phyloP scores from a whole-genome alignment of 2,797 vertebrate species.

The Coregonus ussuriensis region DNA sequence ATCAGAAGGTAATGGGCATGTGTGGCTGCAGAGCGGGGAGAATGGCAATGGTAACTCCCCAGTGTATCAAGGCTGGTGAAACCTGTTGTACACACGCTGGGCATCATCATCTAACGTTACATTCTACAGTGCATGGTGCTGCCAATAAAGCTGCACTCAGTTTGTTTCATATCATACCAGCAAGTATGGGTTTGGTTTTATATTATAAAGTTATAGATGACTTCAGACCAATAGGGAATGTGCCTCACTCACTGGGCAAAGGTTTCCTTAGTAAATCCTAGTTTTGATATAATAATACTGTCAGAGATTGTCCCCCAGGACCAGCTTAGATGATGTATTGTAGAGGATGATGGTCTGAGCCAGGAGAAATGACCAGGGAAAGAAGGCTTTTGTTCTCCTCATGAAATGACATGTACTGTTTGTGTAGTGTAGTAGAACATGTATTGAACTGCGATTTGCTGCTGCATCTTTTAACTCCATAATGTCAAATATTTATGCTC shows the following conservation, averaged over 20 bases:
- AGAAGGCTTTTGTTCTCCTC: background rate
- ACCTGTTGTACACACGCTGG: background rate
- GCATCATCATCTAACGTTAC: background rate
- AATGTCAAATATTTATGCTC: conserved; percentile 24
- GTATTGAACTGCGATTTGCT: background rate
- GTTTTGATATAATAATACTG: background rate
- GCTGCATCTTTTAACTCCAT: background rate
- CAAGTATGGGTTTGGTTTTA: background rate
- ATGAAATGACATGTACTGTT: background rate
- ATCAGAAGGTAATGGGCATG: conserved; percentile 86
- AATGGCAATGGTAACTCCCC: conserved; percentile 67
- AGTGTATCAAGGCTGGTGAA: conserved; percentile 79
- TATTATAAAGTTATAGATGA: background rate
- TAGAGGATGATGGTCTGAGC: background rate
- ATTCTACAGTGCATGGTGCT: background rate
- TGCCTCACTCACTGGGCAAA: background rate
- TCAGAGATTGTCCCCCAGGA: background rate
- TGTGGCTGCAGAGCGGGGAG: conserved; percentile 27
- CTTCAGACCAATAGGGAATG: background rate
- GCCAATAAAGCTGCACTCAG: conserved; percentile 10
- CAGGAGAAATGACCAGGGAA: conserved; percentile 4
- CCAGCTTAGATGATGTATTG: background rate
- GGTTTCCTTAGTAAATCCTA: background rate
- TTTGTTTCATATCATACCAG: background rate
- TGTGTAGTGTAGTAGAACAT: background rate